These are phyloP conservation scores for Novumbra hubbsi DNA, from an alignment of 2,797 vertebrate genomes.

Conservation along the genomic window DNA sequence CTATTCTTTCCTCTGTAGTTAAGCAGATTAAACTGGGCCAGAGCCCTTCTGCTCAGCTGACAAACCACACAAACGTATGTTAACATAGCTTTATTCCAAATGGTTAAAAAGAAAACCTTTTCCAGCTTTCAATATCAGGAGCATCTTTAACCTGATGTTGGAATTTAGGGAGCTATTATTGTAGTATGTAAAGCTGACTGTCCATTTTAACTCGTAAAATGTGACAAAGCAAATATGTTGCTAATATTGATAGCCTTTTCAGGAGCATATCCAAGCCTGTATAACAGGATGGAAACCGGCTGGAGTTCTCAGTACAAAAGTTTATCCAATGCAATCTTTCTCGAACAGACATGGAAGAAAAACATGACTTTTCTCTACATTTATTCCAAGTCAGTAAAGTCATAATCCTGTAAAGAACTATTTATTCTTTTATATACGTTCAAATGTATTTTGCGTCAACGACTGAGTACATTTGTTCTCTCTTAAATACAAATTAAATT, in stretches of 20 bases:
- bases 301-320: slow-evolving; percentile 16
- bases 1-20: neutral
- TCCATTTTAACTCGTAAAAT: neutral
- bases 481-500: neutral
- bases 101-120: neutral
- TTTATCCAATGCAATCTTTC: slow-evolving; percentile 28
- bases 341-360: slow-evolving; percentile 10
- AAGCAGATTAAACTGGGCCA: neutral
- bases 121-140: neutral
- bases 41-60: neutral
- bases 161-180: neutral
- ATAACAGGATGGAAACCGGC: slow-evolving; percentile 22
- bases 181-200: neutral
- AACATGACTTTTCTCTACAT: neutral
- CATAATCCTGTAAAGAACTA: neutral
- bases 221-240: neutral
- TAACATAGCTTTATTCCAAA: neutral
- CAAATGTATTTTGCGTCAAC: neutral
- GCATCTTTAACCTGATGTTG: neutral
- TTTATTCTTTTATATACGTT: neutral
- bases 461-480: neutral
- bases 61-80: neutral
- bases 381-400: neutral
- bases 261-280: slow-evolving; percentile 19
- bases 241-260: slow-evolving; percentile 21